These are phyloP conservation scores for Labia minor DNA, from an alignment of 2,888 invertebrate species.

Conservation along the genomic window DNA sequence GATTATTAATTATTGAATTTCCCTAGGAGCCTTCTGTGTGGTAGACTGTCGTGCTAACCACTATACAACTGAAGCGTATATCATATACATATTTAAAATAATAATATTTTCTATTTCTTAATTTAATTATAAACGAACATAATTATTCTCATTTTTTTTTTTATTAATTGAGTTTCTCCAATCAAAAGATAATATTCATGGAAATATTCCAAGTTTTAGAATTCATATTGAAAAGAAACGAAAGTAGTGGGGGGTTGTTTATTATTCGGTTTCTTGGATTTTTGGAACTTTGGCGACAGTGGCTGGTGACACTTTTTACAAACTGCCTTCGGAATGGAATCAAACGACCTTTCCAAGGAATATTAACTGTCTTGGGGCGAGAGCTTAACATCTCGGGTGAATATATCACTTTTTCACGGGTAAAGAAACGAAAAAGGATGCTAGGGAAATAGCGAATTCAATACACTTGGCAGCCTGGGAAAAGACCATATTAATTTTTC, in stretches of 20 bases:
- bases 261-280: background rate
- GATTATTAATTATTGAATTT: no score
- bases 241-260: background rate
- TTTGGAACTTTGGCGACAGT: background rate
- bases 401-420: background rate
- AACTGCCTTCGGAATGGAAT: background rate
- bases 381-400: background rate
- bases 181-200: no score
- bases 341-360: background rate
- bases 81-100: no score
- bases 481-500: background rate
- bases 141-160: no score
- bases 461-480: background rate
- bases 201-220: no score
- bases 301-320: background rate
- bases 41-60: no score
- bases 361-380: background rate
- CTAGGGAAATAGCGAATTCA: background rate
- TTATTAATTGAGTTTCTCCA: no score
- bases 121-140: no score
- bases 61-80: no score
- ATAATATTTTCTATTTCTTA: no score
- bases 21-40: no score
- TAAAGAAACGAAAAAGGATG: background rate
- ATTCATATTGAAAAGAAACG: no score